phyloP scores from a whole-genome alignment of 2,888 invertebrate genomes.

The Troilus luridus region DNA sequence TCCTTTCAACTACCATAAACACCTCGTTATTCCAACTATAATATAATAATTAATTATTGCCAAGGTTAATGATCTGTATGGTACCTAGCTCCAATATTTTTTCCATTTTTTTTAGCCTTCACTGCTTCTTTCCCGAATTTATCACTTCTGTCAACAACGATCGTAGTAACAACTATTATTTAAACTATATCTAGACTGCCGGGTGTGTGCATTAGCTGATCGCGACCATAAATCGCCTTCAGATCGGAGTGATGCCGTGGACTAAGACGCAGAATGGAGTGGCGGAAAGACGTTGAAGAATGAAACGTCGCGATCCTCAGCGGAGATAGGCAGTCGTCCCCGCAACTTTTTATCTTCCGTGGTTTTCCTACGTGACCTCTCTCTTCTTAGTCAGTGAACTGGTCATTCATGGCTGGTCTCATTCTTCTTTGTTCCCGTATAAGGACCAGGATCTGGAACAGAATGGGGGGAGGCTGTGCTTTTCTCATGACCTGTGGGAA shows the following conservation, averaged over 20 bases:
- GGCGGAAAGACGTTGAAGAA: not conserved
- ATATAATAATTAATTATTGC: too few species aligned
- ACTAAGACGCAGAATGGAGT: not conserved
- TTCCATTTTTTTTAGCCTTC: too few species aligned
- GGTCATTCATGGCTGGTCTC: constrained; percentile 33
- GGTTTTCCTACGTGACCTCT: constrained; percentile 44
- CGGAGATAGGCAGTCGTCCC: constrained; percentile 22
- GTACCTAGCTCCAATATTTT: too few species aligned
- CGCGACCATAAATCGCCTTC: not conserved
- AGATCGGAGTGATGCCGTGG: not conserved
- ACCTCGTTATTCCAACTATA: too few species aligned
- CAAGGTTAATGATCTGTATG: too few species aligned
- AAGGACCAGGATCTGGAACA: constrained; percentile 10
- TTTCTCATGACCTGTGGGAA: constrained; percentile 14
- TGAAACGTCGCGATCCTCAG: not conserved
- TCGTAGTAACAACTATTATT: too few species aligned
- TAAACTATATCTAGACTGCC: not conserved
- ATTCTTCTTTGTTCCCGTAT: constrained; percentile 11
- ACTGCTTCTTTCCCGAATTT: not conserved
- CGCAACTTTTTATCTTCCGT: constrained; percentile 37
- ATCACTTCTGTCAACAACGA: not conserved
- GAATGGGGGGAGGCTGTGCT: not conserved
- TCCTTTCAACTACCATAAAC: too few species aligned
- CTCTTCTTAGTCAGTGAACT: constrained; percentile 25
- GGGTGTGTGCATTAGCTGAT: not conserved